Base-by-base conservation (phyloP, 1,140 invertebrate species). In the Chironomus tepperi region DNA sequence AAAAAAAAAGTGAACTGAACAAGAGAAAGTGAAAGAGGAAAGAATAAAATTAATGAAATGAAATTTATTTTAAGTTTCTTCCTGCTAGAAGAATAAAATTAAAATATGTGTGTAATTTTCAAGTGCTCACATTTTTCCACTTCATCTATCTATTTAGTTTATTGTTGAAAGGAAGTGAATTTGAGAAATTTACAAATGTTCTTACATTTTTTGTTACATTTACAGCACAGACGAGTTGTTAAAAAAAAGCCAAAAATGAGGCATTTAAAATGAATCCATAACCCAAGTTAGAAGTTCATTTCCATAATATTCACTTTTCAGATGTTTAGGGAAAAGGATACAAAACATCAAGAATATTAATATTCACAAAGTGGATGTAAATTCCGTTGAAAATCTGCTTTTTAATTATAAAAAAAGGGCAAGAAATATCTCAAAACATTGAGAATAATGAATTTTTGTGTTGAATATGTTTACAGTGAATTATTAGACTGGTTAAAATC, bases 31-130 rank as follows among this genome's bases (percentile, higher is more conserved):
- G 19, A 70, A 21, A 57, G n/a, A 57, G n/a, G n/a, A 57, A 57
- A 57, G n/a, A 57, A 57, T 57, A 57, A 57, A 70, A 70, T 70
- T 19, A 70, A 70, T 70, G 65, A 70, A 70, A 70, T 70, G 65
- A 70, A 70, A 70, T 70, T 70, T 21, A 70, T 70, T 70, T 70
- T 70, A 57, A 57, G 47, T n/a, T 57, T 57, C 47, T 34, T 34
- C 24, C 24, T 34, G 24, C 24, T 34, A 34, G 24, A 34, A 34
- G 24, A 34, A 34, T 34, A 57, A 57, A 57, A 57, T 57, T 57
- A 57, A 57, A 57, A 57, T 57, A 57, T 57, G 47, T 57, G 47
- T 57, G 47, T 57, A 57, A 57, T 57, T 34, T 57, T 57, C 47
- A 57, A 57, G 47, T 57, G 47, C 47, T 57, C 47, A n/a, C n/a